Base-by-base conservation (phyloP, 2,113 vertebrate species). In the Synchiropus splendidus region DNA sequence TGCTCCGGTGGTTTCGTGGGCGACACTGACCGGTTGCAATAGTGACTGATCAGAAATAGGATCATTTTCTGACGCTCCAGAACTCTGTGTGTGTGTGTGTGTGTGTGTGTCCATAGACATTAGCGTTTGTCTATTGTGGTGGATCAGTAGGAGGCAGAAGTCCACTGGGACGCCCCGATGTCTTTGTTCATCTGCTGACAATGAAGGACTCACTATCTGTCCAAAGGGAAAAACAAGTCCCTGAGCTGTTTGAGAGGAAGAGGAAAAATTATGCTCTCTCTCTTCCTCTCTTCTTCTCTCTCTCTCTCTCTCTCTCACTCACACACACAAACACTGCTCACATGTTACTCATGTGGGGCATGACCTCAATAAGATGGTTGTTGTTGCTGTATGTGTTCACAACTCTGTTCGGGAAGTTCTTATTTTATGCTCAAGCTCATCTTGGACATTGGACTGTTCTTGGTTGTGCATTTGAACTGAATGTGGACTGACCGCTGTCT, bases 111-210 rank as follows among this genome's bases (percentile, higher is more conserved):
- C 39, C 21, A 27, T 27, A 27, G 21, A 27, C 8, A 27, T 27
- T 27, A 54, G 54, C n/a, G 12, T 48, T 46, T 36, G 41, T 69
- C 46, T 77, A 66, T 73, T 77, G 68, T 64, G 70, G 70, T 68
- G 63, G 61, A 65, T 78, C 70, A 74, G 68, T 76, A 61, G 57
- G 65, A 77, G 61, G 69, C 60, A 55, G 58, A 42, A 5, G 58
- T 74, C 64, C 51, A 12, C 45, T 30, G 72, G 61, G 78, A 76
- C 44, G 66, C 53, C 58, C 46, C 48, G 38, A 61, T 53, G 67
- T 78, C 74, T 82, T 80, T 81, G 78, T 79, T 82, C 79, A 77
- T 55, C 68, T 60, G 72, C 79, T 83, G 74, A 80, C 74, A 76
- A 66, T 54, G 56, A 61, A 73, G 68, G 59, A 72, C 61, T 73